phyloP scores from a whole-genome alignment of 1,140 invertebrate species.

The Elymnias hypermnestra region DNA sequence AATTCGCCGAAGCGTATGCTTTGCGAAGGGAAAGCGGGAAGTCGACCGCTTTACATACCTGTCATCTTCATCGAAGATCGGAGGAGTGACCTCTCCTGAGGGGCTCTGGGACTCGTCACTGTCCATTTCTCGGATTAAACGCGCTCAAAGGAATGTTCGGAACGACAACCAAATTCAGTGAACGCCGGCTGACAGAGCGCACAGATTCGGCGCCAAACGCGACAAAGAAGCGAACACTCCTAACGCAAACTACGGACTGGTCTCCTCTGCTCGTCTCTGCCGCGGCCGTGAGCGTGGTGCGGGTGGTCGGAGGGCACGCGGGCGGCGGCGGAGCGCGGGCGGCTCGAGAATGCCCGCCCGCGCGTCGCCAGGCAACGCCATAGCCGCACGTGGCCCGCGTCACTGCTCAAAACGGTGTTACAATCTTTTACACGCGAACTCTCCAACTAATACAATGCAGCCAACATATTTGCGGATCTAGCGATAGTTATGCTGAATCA shows the following conservation, averaged over 20 bases:
- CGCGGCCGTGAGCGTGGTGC: slow-evolving; percentile 6
- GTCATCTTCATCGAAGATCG: slow-evolving; percentile 55
- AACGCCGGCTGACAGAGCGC: slow-evolving; percentile 16
- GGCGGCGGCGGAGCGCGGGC: slow-evolving; percentile 16
- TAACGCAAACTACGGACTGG: slow-evolving; percentile 4
- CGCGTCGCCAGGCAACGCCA: slow-evolving; percentile 31
- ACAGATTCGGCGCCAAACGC: background rate
- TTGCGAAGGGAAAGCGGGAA: slow-evolving; percentile 6
- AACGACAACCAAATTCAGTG: slow-evolving; percentile 17
- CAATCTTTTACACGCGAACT: too few species aligned
- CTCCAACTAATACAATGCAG: too few species aligned
- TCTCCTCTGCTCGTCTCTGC: background rate
- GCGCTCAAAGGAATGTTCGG: too few species aligned
- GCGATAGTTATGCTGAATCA: too few species aligned
- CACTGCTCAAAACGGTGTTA: slow-evolving; percentile 5
- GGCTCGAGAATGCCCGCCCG: slow-evolving; percentile 24
- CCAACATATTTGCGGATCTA: too few species aligned
- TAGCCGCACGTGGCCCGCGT: slow-evolving; percentile 25
- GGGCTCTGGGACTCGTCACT: slow-evolving; percentile 46
- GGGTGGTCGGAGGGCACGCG: too few species aligned
- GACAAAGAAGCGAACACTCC: slow-evolving; percentile 13
- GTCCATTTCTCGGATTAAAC: slow-evolving; percentile 37
- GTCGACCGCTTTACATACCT: slow-evolving; percentile 35
- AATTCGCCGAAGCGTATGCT: slow-evolving; percentile 12
- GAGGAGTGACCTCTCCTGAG: slow-evolving; percentile 48